Percentiles rank a stretch among this genome's conserved stretches.
Evolutionary conservation across 2,797 vertebrate genomes (phyloP).

Genomic region (Buceros bicornis): DNA sequence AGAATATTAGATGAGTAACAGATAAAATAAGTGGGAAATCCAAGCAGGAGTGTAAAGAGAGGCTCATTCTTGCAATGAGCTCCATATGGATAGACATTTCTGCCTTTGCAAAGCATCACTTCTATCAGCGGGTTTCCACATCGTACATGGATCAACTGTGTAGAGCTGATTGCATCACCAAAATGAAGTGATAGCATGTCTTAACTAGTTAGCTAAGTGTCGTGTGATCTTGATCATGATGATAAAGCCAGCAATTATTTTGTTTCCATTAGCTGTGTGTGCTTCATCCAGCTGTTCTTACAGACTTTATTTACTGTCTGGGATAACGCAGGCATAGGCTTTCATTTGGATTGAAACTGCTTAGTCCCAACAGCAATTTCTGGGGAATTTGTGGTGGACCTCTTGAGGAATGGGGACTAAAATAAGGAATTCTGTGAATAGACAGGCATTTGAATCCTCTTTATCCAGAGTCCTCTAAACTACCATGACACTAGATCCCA

Average conservation of each 20-base stretch:
- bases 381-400: background rate
- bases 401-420: background rate
- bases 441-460: background rate
- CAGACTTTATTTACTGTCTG: background rate
- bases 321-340: background rate
- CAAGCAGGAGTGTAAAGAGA: constrained; percentile 56
- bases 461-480: background rate
- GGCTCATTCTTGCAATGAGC: constrained; percentile 38
- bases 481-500: background rate
- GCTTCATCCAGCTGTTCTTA: background rate
- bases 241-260: background rate
- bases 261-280: background rate
- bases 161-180: constrained; percentile 31
- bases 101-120: constrained; percentile 43
- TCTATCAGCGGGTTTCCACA: constrained; percentile 42
- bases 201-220: background rate
- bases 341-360: background rate
- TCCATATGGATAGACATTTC: constrained; percentile 69
- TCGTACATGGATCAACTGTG: background rate
- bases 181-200: constrained; percentile 22
- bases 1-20: constrained; percentile 46
- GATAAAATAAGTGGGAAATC: constrained; percentile 66
- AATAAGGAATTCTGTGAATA: background rate
- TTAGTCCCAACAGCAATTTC: background rate
- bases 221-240: background rate